phyloP scores from a whole-genome alignment of 2,888 invertebrate species.

The Exocentrus adspersus region DNA sequence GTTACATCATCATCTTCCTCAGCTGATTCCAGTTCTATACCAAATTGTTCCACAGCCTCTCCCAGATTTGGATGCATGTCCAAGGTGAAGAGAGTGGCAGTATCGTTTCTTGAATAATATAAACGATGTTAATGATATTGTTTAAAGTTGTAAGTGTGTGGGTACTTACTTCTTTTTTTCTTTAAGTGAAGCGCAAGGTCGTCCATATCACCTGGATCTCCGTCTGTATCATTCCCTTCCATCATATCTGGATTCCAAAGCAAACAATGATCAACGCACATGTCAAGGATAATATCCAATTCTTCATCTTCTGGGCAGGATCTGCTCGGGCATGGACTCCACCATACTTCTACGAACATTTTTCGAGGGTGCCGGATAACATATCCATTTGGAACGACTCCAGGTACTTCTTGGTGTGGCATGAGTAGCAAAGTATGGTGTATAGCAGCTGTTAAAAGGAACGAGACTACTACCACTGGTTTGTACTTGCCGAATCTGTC shows the following conservation, averaged over 20 bases:
- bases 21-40: constrained; percentile 79
- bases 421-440: constrained; percentile 83
- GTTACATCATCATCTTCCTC: constrained; percentile 80
- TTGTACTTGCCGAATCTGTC: constrained; percentile 90
- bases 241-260: constrained; percentile 61
- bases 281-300: constrained; percentile 76
- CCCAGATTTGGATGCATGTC: constrained; percentile 81
- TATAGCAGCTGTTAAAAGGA: constrained; percentile 80
- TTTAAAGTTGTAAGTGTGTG: background rate
- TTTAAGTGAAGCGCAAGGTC: constrained; percentile 69
- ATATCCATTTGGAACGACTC: constrained; percentile 78
- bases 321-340: constrained; percentile 83
- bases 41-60: constrained; percentile 79
- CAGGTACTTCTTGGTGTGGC: constrained; percentile 82
- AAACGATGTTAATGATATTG: no score
- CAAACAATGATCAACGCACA: constrained; percentile 79
- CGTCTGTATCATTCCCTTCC: constrained; percentile 54
- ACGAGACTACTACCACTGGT: constrained; percentile 80
- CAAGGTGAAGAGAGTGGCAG: constrained; percentile 52
- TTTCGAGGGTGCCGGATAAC: constrained; percentile 77
- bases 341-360: constrained; percentile 81
- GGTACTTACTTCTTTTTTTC: constrained; percentile 45
- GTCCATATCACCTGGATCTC: constrained; percentile 66
- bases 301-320: constrained; percentile 82
- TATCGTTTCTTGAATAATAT: constrained; percentile 47